Evolutionary conservation across 2,113 vertebrate species (phyloP).

Genomic region (Coracopsis vasa): DNA sequence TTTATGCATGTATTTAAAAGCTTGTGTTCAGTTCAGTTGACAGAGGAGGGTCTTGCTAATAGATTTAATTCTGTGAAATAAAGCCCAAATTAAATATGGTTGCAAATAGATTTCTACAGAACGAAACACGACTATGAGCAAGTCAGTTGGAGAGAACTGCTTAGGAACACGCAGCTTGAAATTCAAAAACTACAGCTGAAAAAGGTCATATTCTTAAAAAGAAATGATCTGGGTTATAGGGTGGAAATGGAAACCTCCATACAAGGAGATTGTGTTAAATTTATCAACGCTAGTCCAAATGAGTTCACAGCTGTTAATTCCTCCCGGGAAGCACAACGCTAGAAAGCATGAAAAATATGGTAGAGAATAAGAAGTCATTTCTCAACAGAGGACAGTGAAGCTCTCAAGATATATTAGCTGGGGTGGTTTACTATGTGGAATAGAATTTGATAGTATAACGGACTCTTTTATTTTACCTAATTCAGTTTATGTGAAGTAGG

Average conservation of each 20-base stretch:
- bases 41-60: background rate
- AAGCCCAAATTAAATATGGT: background rate
- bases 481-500: background rate
- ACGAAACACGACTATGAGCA: background rate
- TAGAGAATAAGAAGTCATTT: background rate
- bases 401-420: background rate
- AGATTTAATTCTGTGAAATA: background rate
- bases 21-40: background rate
- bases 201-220: conserved; percentile 18
- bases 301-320: background rate
- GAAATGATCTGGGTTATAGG: background rate
- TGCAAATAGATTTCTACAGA: background rate
- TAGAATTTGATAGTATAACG: background rate
- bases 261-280: conserved; percentile 13
- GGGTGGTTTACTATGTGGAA: background rate
- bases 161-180: background rate
- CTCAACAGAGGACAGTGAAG: background rate
- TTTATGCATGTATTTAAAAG: conserved; percentile 18
- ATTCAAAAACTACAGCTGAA: background rate
- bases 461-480: background rate
- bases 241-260: background rate
- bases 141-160: background rate
- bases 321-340: background rate
- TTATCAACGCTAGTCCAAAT: background rate
- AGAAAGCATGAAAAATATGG: background rate